These are phyloP conservation scores for Seriola quinqueradiata DNA, from an alignment of 2,113 vertebrate genomes.

Conservation along the genomic window DNA sequence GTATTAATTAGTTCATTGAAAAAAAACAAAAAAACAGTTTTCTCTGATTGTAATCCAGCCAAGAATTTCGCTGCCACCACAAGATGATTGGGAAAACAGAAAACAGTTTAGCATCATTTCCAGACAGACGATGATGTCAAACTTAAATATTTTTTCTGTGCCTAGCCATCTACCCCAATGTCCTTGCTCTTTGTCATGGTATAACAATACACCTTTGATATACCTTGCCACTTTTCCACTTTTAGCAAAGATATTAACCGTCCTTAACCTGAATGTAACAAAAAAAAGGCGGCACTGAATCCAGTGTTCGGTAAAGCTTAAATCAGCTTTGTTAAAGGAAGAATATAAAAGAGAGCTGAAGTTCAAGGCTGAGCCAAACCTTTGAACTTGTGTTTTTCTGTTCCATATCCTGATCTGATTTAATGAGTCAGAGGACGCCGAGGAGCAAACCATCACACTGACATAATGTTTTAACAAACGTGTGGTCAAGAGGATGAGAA, in stretches of 20 bases:
- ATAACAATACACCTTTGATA: not conserved
- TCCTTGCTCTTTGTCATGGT: not conserved
- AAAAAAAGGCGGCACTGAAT: not conserved
- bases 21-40: not conserved
- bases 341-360: no score
- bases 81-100: not conserved
- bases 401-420: conserved; percentile 1
- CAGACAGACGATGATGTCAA: not conserved
- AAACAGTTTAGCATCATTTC: not conserved
- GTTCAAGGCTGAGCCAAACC: not conserved
- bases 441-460: not conserved
- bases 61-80: not conserved
- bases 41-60: not conserved
- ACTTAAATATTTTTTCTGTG: no score
- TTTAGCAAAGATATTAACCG: not conserved
- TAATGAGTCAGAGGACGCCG: conserved; percentile 23
- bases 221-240: not conserved
- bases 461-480: conserved; percentile 8
- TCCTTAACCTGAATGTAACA: not conserved
- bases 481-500: conserved; percentile 28
- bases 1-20: not conserved
- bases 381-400: not conserved
- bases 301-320: not conserved
- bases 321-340: not conserved
- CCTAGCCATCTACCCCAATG: not conserved